Evolutionary conservation across 1,140 invertebrate species (phyloP).

Genomic region (Drosophila equinoxialis): DNA sequence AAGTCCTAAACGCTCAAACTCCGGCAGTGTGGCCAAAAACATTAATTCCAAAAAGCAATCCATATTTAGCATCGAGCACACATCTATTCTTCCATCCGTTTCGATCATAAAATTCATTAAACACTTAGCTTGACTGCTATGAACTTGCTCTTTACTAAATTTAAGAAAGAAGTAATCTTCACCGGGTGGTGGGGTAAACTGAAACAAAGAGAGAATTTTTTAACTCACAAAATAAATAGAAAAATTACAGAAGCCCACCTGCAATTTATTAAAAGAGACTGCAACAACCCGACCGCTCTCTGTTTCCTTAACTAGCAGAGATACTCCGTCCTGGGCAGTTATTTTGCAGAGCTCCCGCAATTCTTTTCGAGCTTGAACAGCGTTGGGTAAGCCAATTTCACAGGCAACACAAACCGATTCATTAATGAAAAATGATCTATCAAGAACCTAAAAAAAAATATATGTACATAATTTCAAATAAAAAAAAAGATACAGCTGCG

Average conservation of each 20-base stretch:
- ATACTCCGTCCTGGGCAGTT: slow-evolving; percentile 86
- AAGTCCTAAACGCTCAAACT: slow-evolving; percentile 84
- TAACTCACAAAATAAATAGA: neutral
- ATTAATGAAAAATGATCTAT: slow-evolving; percentile 85
- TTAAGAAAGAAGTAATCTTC: slow-evolving; percentile 85
- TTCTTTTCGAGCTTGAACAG: slow-evolving; percentile 84
- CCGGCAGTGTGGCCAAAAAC: slow-evolving; percentile 85
- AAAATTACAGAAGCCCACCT: slow-evolving; percentile 80
- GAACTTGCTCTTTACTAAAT: slow-evolving; percentile 85
- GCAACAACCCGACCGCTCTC: slow-evolving; percentile 84
- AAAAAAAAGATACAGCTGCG: slow-evolving; percentile 75
- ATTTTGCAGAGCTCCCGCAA: slow-evolving; percentile 85
- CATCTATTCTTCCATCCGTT: slow-evolving; percentile 84
- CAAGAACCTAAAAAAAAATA: slow-evolving; percentile 83
- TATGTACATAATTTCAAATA: neutral
- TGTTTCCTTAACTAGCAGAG: slow-evolving; percentile 85
- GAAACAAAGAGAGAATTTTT: neutral
- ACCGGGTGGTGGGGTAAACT: slow-evolving; percentile 71
- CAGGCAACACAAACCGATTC: slow-evolving; percentile 85
- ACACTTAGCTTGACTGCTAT: slow-evolving; percentile 84
- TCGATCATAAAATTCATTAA: slow-evolving; percentile 86
- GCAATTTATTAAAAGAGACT: slow-evolving; percentile 87
- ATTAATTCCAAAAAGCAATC: slow-evolving; percentile 87
- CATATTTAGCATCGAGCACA: slow-evolving; percentile 85
- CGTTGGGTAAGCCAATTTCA: slow-evolving; percentile 84